A percentile compares a stretch with the other conserved stretches of the same genome.
These are phyloP conservation scores for Pseudochirops cupreus DNA, from an alignment of 2,797 vertebrate genomes.

Conservation along the genomic window DNA sequence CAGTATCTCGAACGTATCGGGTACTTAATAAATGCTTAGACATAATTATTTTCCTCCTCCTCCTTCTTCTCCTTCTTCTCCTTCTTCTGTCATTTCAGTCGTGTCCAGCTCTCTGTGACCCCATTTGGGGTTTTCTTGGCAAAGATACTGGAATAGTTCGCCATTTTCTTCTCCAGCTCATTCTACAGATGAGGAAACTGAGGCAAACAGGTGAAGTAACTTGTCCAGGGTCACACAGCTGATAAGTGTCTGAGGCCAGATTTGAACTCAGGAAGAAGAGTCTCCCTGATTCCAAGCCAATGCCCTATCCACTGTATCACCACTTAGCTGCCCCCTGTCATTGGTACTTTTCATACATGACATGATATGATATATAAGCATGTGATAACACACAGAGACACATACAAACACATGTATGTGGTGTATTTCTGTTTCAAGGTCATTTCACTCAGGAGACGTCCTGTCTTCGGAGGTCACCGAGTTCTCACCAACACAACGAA, in stretches of 20 bases:
- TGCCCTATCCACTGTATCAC: not conserved
- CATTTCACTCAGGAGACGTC: not conserved
- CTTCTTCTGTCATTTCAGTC: too few relatives aligned
- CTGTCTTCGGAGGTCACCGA: not conserved
- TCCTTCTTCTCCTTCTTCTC: too few relatives aligned
- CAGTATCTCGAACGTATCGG: too few relatives aligned
- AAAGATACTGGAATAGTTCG: not conserved
- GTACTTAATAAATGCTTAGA: too few relatives aligned
- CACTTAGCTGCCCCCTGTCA: not conserved
- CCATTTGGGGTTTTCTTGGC: too few relatives aligned
- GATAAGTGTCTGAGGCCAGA: not conserved
- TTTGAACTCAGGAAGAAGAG: not conserved
- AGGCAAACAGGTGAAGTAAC: too few relatives aligned
- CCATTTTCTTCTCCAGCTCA: too few relatives aligned
- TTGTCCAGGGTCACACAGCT: not conserved
- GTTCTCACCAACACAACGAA: not conserved
- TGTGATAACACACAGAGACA: not conserved
- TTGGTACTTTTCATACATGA: not conserved
- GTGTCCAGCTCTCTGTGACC: too few relatives aligned
- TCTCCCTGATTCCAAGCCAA: not conserved
- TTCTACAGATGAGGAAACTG: too few relatives aligned
- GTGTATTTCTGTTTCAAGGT: not conserved
- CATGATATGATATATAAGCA: not conserved
- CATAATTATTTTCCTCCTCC: too few relatives aligned
- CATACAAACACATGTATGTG: not conserved